A percentile compares a stretch with the other conserved stretches of the same genome.
phyloP scores from a whole-genome alignment of 1,140 invertebrate genomes.

The Hylaeus anthracinus region DNA sequence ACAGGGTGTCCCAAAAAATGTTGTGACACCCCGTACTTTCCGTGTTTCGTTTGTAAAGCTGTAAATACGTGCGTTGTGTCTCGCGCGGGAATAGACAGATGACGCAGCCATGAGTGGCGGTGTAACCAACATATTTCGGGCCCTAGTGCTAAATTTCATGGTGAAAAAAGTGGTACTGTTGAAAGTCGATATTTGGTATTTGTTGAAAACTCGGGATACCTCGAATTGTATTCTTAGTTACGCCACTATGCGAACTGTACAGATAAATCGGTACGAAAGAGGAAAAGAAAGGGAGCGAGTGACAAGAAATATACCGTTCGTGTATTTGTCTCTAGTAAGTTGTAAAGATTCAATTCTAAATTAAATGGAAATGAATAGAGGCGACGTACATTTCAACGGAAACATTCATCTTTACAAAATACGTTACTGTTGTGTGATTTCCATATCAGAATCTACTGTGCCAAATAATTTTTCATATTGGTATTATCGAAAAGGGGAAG shows the following conservation, averaged over 20 bases:
- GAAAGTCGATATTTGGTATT: too few species aligned
- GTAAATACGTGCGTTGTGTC: constrained; percentile 30
- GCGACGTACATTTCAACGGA: constrained; percentile 2
- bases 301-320: constrained; percentile 32
- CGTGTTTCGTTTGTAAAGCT: constrained; percentile 28
- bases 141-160: too few species aligned
- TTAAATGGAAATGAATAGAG: constrained; percentile 35
- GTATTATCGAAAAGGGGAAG: background rate
- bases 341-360: constrained; percentile 58
- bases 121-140: too few species aligned
- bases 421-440: background rate
- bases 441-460: constrained; percentile 47
- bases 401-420: background rate
- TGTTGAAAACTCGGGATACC: too few species aligned
- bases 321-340: constrained; percentile 23
- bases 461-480: constrained; percentile 53
- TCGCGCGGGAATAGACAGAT: background rate
- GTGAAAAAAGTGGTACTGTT: too few species aligned
- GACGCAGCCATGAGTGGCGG: background rate
- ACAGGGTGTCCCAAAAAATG: too few species aligned
- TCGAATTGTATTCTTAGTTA: too few species aligned
- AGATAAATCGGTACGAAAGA: constrained; percentile 13
- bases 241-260: constrained; percentile 8
- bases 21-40: background rate
- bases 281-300: background rate